Percentiles rank a stretch among this genome's conserved stretches.
These are phyloP conservation scores for Teleiodes luculella DNA, from an alignment of 2,888 invertebrate genomes.

Conservation along the genomic window DNA sequence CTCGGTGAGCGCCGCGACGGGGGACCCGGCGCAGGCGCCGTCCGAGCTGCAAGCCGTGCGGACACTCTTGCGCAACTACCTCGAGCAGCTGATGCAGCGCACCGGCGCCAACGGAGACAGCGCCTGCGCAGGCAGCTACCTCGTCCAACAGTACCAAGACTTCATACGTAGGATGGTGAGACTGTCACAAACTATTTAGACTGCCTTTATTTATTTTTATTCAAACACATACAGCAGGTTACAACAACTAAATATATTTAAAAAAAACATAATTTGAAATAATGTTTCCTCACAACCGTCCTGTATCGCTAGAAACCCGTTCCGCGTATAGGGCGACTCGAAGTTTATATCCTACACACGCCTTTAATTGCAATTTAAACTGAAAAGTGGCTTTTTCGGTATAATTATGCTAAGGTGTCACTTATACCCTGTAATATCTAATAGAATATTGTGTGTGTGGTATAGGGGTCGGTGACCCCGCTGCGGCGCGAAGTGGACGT, in stretches of 20 bases:
- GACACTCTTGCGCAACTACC: slow-evolving; percentile 38
- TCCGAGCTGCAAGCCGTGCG: slow-evolving; percentile 44
- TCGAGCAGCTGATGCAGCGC: slow-evolving; percentile 36
- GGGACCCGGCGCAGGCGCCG: slow-evolving; percentile 38
- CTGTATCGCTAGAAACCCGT: too few species aligned
- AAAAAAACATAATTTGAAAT: too few species aligned
- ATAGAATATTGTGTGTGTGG: slow-evolving; percentile 7
- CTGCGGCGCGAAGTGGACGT: slow-evolving; percentile 39
- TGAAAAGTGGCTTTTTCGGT: too few species aligned
- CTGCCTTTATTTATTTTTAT: too few species aligned
- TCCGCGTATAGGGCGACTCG: too few species aligned
- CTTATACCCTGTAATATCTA: background rate
- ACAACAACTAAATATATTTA: too few species aligned
- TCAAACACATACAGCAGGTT: too few species aligned
- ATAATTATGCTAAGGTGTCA: too few species aligned
- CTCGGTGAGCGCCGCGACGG: slow-evolving; percentile 26
- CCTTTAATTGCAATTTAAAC: too few species aligned
- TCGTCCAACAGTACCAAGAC: slow-evolving; percentile 33
- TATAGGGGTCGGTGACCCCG: slow-evolving; percentile 31
- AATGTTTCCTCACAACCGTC: too few species aligned
- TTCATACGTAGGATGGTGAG: slow-evolving; percentile 46
- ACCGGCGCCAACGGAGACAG: slow-evolving; percentile 26
- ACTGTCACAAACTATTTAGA: background rate
- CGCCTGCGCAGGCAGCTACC: slow-evolving; percentile 35
- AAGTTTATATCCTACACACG: too few species aligned